phyloP scores from a whole-genome alignment of 2,113 vertebrate genomes.

The Cyanistes caeruleus region DNA sequence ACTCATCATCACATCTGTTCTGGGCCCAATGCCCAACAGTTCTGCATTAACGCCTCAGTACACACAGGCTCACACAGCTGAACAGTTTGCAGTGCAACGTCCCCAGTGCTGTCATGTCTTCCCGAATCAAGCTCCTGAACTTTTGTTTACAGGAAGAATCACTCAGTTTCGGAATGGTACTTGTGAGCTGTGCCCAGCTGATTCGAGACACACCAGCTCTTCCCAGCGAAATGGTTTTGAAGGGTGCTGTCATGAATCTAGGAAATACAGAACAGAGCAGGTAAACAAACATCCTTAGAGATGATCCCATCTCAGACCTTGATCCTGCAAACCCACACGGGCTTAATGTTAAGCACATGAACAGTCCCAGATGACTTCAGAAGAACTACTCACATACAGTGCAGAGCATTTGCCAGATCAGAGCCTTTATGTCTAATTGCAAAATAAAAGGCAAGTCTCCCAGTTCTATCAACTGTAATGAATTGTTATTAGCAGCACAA shows the following conservation, averaged over 20 bases:
- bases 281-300: constrained; percentile 11
- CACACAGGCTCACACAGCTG: constrained; percentile 29
- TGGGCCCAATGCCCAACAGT: constrained; percentile 57
- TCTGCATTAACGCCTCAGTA: constrained; percentile 52
- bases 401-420: neutral
- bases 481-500: constrained; percentile 26
- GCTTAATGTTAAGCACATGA: constrained; percentile 26
- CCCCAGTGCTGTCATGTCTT: neutral
- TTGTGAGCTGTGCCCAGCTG: neutral
- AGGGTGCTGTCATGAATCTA: neutral
- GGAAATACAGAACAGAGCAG: constrained; percentile 4
- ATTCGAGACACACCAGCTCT: neutral
- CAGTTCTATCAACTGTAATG: constrained; percentile 30
- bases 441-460: constrained; percentile 46
- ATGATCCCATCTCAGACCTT: neutral
- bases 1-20: constrained; percentile 63
- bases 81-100: neutral
- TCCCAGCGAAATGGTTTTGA: neutral
- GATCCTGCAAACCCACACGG: neutral
- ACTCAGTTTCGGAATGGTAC: neutral
- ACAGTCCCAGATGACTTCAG: constrained; percentile 17
- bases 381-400: neutral
- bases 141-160: neutral
- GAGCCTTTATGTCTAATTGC: constrained; percentile 42
- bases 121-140: neutral